Evolutionary conservation across 2,797 vertebrate species (phyloP), one percentile per base, ranked within the genome.

Genomic region (Molossus alvarezi): DNA sequence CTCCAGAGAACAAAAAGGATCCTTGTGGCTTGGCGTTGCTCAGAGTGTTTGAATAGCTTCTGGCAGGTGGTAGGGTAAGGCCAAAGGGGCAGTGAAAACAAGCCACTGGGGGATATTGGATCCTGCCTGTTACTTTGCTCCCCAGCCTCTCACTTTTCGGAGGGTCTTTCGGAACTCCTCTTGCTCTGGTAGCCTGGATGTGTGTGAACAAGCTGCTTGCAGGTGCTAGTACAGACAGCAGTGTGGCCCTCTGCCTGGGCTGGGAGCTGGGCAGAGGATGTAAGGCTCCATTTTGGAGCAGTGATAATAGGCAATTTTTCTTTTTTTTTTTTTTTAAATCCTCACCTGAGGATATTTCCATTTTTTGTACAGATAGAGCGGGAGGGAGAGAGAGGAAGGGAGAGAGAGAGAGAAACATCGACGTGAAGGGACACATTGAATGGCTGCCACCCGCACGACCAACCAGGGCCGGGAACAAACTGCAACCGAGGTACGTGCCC

Each of bases 221-320:
- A 81, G 41, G 51, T 85, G 73, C 95, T 97, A 96, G 95, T 72
- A 57, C 65, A 84, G 95, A 91, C 51, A 94, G 58, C 83, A 25
- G 21, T 62, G 64, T 81, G 82, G 71, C 41, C 89, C 76, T 85
- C 33, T 14, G 2, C 33, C 81, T 77, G 83, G 69, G 17, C 75
- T 67, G 64, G 86, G 87, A 93, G 67, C 77, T 75, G 33, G 67
- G 71, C 76, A 95, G 69, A 91, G 57, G 29, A 21, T 72, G 33
- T 95, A 48, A 58, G 58, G 77, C 77, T 95, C 77, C 33, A 1
- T 53, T 95, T 96, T 33, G 90, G 8, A n/a, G 55, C 83, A 62
- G 25, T 6, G 5, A 67, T 93, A 51, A 79, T 95, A 96, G 95
- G 25, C 85, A n/a, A 60, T 62, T 97, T 94, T 97, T 57, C 12